Base-by-base conservation (phyloP, 2,113 vertebrate genomes). In the Cyprinodon tularosa region DNA sequence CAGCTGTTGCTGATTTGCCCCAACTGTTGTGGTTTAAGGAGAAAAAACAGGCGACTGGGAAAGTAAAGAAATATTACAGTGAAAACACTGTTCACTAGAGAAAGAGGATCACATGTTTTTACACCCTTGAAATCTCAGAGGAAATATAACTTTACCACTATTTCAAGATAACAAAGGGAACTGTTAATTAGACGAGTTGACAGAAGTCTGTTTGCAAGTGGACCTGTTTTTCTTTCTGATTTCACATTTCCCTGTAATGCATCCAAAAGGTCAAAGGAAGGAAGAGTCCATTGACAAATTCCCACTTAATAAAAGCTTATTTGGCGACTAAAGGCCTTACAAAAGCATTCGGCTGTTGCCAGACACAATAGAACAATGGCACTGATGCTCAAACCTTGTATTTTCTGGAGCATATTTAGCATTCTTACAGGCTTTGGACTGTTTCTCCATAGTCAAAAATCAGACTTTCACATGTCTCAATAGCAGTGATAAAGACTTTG, bases 1-100 rank as follows among this genome's bases (percentile, higher is more conserved):
- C 91, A 92, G 90, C 88, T 93, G 92, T 88, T 68, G 84, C 70
- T 90, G 83, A 91, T 93, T 93, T 90, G 66, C 74, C 83, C 73
- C 89, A 86, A 90, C 88, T 86, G 88, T 86, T 92, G 88, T 76
- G 90, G 89, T 91, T 92, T 40, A 81, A 77, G 79, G 48, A 83
- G 84, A 83, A 83, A 71, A 83, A 73, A 62, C 6, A 68, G 85
- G 79, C 66, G 70, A 85, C 84, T 84, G 83, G 76, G 77, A 76
- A 83, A 84, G 80, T 22, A 66, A 13, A 13, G 3, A 12, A 4
- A 83, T 45, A 89, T 89, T 80, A 78, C 40, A 65, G 77, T 86
- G 14, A 66, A 78, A 84, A 74, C 53, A 62, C 72, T 78, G 71
- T 36, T 75, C 82, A 88, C 76, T 12, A 50, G 73, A 85, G 71